Evolutionary conservation across 2,888 invertebrate genomes (phyloP), one percentile per base, ranked within the genome.

Genomic region (Agrochola lota): DNA sequence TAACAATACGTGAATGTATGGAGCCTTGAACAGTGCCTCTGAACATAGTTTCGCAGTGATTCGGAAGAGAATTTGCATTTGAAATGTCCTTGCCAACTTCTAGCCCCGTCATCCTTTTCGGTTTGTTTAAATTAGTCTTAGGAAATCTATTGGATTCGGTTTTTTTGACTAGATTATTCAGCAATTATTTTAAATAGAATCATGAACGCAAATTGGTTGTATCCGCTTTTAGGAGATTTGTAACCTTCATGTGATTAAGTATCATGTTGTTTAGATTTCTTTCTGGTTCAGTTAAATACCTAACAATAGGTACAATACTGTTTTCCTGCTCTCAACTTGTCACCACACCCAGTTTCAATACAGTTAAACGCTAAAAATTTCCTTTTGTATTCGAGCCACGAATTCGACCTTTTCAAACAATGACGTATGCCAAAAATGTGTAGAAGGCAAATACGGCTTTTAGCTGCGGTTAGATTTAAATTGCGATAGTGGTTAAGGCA

Each of bases 301-400:
- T 62, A 46, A 73, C 46, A 49, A 46, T 20, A 12, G 7, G 26
- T 79, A 26, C n/a, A 57, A 46, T 7, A 59, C 30, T 57, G 15
- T 60, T 71, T 79, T 62, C n/a, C 43, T 63, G 72, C 23, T 77
- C 69, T 80, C 46, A 64, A 62, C 67, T 46, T 77, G 64, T n/a
- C 52, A 57, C 55, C 71, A 71, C 71, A 52, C 69, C 20, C 60
- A 66, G 60, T 55, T 73, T 46, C 46, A 71, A 71, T 84, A 70
- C 88, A 85, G 90, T 87, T 85, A 84, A 15, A 60, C 46, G 73
- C 77, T 80, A 78, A 85, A 86, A 84, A 79, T 68, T 57, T 83
- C 71, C 76, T 75, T 81, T 82, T 78, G 67, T 46, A 88, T 83
- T 82, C 71, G 66, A 73, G 57, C 78, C 90, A 90, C 88, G 88